These are phyloP conservation scores for Microctonus brassicae DNA, from an alignment of 2,888 invertebrate genomes.

Conservation along the genomic window DNA sequence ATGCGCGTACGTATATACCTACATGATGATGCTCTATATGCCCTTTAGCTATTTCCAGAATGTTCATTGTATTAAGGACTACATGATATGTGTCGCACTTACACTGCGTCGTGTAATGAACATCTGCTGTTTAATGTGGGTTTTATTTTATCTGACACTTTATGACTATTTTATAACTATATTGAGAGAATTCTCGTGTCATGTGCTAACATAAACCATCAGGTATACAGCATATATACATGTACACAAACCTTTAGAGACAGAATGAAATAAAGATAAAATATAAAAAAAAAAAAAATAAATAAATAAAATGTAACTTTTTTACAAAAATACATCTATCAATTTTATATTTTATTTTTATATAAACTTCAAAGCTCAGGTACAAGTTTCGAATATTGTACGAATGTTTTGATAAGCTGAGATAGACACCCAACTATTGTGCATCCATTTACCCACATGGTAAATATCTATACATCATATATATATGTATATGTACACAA, in stretches of 20 bases:
- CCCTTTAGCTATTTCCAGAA: constrained; percentile 18
- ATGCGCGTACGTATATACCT: neutral
- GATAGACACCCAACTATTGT: constrained; percentile 6
- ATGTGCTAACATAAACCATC: neutral
- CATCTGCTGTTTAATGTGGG: neutral
- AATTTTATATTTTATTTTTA: neutral
- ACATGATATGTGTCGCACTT: neutral
- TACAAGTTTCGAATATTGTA: constrained; percentile 15
- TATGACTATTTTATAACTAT: neutral
- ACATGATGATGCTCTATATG: neutral
- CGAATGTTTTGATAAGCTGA: neutral
- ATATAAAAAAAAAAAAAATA: too few species aligned
- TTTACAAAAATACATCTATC: neutral
- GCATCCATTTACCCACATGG: neutral
- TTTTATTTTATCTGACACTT: neutral
- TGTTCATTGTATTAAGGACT: neutral
- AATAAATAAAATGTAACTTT: neutral
- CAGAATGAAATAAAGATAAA: neutral
- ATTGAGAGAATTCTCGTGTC: neutral
- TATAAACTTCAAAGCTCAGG: neutral
- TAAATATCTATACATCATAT: neutral
- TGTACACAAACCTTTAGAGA: neutral
- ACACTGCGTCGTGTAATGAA: neutral
- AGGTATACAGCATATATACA: neutral
- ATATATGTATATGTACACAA: neutral